Base-by-base conservation (phyloP, 64 coral and sea anemone species). In the Stichodactyla mertensii region DNA sequence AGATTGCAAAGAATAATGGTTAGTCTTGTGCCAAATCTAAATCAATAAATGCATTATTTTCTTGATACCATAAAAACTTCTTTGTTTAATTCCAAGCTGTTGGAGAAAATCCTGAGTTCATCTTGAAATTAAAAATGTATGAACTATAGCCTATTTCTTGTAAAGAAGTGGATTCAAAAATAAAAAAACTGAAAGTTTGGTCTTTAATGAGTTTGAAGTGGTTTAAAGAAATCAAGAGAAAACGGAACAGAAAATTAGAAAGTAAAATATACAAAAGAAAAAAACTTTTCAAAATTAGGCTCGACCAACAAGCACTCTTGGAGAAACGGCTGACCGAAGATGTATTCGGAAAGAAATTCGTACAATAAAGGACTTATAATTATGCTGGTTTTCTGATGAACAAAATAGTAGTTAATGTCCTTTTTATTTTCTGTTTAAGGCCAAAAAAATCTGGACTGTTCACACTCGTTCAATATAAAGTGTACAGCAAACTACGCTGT, bases 171-270 rank as follows among this genome's bases (percentile, higher is more conserved):
- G 62, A 66, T 66, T n/a, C 19, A 66, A 22, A 12, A 6, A 3
- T 66, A 66, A 66, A 66, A 66, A 5, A 66, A 5, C 62, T 66
- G 62, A 66, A n/a, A 5, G 22, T 66, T 66, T 66, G 62, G 62
- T 66, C 22, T n/a, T n/a, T 20, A 66, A 66, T 66, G 62, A 66
- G 62, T 66, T 66, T 66, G 62, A 66, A 66, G 62, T n/a, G 62
- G 22, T 66, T 6, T n/a, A n/a, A 22, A n/a, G 62, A 66, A 66
- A n/a, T 16, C 18, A 18, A 15, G 0, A 61, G 18, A 61, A 61
- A 15, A 15, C 14, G 59, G 18, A 66, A 66, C 19, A 20, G 62
- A 66, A 1, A 66, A n/a, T n/a, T n/a, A 66, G 19, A 66, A 66
- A 7, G 4, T 2, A 23, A 15, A 15, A 61, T 5, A 61, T 5